phyloP scores from a whole-genome alignment of 2,888 invertebrate species.

The Drosophila fulvimacula region DNA sequence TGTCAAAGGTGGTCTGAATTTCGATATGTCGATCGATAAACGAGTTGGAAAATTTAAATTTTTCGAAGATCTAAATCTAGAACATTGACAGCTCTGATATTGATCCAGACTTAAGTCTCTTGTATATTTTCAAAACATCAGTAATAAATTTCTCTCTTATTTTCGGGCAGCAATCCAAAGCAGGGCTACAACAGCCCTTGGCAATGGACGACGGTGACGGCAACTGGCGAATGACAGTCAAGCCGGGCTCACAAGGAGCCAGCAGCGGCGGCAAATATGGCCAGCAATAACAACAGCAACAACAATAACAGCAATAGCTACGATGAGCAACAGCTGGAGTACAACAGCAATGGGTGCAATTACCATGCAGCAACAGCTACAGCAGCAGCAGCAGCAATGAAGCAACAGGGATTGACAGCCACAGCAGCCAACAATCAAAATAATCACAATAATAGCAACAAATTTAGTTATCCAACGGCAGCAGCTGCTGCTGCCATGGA shows the following conservation, averaged over 20 bases:
- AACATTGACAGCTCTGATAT: too few species aligned
- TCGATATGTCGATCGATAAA: conserved; percentile 5
- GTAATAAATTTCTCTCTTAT: not conserved
- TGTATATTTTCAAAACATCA: not conserved
- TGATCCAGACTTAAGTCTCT: not conserved
- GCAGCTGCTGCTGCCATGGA: conserved; percentile 58
- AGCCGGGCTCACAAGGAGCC: conserved; percentile 85
- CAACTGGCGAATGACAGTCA: conserved; percentile 87
- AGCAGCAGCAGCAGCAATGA: conserved; percentile 46
- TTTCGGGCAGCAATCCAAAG: conserved; percentile 80
- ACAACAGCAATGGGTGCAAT: conserved; percentile 44
- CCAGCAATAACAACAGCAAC: conserved; percentile 40
- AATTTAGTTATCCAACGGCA: conserved; percentile 56
- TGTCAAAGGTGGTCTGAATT: not conserved
- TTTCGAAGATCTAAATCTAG: not conserved
- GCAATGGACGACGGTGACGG: conserved; percentile 87
- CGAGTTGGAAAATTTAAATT: not conserved
- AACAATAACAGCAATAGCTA: conserved; percentile 44
- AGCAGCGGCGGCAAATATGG: conserved; percentile 62
- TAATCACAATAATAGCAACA: conserved; percentile 59
- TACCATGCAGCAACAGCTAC: conserved; percentile 37
- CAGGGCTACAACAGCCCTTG: conserved; percentile 86
- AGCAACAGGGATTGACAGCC: conserved; percentile 51
- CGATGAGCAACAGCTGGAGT: conserved; percentile 54
- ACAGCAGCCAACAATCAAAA: conserved; percentile 61